Evolutionary conservation across 2,113 vertebrate genomes (phyloP).

Genomic region (Sorex fumeus): DNA sequence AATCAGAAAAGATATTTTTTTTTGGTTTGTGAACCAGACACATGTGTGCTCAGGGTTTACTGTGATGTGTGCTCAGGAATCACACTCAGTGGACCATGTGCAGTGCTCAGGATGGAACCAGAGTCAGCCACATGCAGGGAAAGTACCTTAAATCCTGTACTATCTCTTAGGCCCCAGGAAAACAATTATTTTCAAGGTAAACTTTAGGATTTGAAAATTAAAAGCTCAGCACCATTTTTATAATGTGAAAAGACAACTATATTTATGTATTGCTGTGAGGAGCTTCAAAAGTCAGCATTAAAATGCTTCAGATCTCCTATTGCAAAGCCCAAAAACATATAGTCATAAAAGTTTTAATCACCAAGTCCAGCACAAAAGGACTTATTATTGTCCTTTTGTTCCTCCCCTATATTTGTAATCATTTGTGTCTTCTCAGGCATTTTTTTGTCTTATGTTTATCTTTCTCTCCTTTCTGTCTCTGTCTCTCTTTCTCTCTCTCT

Average conservation of each 20-base stretch:
- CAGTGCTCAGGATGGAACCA: no score
- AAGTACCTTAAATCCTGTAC: no score
- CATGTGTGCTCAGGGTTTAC: no score
- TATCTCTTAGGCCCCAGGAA: no score
- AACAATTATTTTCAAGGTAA: conserved; percentile 56
- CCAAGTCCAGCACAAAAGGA: background rate
- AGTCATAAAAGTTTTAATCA: conserved; percentile 3
- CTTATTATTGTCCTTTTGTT: background rate
- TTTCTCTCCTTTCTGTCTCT: background rate
- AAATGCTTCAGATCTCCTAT: conserved; percentile 37
- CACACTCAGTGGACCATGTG: no score
- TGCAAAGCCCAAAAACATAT: background rate
- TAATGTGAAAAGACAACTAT: conserved; percentile 45
- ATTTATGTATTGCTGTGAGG: conserved; percentile 23
- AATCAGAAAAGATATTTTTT: conserved; percentile 2
- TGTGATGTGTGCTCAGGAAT: no score
- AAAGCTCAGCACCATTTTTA: conserved; percentile 10
- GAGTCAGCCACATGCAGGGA: no score
- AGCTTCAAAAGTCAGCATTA: conserved; percentile 49
- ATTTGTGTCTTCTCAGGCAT: background rate
- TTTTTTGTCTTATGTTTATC: background rate
- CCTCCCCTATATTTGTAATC: background rate
- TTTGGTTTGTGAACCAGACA: no score
- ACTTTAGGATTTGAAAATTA: conserved; percentile 67
- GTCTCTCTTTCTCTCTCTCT: background rate